These are phyloP conservation scores for Omphaloscelis lunosa DNA, from an alignment of 2,888 invertebrate genomes.

Conservation along the genomic window DNA sequence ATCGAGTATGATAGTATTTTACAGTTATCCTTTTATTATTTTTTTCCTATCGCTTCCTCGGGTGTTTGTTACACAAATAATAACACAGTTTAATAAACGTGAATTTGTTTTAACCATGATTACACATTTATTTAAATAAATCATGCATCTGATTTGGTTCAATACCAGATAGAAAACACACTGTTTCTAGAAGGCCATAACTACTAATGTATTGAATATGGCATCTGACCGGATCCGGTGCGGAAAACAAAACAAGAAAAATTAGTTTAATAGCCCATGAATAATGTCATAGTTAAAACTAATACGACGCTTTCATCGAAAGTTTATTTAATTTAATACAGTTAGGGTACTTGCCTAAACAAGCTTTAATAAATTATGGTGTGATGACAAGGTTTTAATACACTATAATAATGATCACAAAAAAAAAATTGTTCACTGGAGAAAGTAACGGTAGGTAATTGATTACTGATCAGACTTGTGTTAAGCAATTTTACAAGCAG, in stretches of 20 bases:
- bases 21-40: background rate
- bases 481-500: background rate
- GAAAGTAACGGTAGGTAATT: too few relatives aligned
- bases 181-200: background rate
- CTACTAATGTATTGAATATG: background rate
- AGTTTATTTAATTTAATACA: conserved; percentile 12
- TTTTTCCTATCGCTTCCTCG: background rate
- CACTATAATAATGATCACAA: background rate
- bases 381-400: background rate
- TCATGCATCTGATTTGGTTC: conserved; percentile 4
- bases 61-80: background rate
- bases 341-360: background rate
- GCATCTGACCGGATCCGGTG: background rate
- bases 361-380: conserved; percentile 4
- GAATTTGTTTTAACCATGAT: background rate
- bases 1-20: background rate
- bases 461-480: too few relatives aligned
- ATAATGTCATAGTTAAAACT: background rate
- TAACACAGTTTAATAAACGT: background rate
- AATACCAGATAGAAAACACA: conserved; percentile 11
- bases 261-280: background rate
- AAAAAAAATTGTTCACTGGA: too few relatives aligned
- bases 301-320: conserved; percentile 16
- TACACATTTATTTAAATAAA: conserved; percentile 1
- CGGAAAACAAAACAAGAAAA: background rate